Evolutionary conservation across 2,888 invertebrate genomes (phyloP).

Genomic region (Candidula unifasciata): DNA sequence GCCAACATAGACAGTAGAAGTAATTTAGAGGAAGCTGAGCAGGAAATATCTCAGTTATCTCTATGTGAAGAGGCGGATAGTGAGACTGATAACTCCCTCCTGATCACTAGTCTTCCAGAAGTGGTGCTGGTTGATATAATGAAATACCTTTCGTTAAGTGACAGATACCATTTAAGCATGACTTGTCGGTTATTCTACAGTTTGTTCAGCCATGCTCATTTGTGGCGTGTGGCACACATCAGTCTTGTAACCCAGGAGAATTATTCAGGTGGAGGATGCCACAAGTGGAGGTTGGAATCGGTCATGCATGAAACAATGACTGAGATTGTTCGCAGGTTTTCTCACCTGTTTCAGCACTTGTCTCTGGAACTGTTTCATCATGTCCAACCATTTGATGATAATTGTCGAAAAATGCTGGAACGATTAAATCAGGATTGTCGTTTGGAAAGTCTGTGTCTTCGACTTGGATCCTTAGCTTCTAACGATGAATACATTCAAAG

Average conservation of each 20-base stretch:
- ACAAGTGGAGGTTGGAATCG: constrained; percentile 13
- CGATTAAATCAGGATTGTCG: constrained; percentile 64
- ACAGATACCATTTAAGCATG: constrained; percentile 60
- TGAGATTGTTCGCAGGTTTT: constrained; percentile 64
- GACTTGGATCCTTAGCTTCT: constrained; percentile 62
- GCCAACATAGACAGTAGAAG: not conserved
- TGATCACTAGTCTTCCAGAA: constrained; percentile 60
- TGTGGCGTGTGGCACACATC: constrained; percentile 67
- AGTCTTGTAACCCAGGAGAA: constrained; percentile 42
- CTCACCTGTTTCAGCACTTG: constrained; percentile 67
- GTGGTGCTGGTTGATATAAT: constrained; percentile 67
- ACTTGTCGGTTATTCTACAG: constrained; percentile 64
- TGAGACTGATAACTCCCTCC: not conserved
- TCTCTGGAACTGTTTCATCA: constrained; percentile 62
- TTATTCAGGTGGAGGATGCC: not conserved
- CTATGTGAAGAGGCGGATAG: not conserved
- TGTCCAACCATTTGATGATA: constrained; percentile 58
- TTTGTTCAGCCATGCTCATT: constrained; percentile 68
- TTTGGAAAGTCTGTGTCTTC: constrained; percentile 66
- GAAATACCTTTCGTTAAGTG: constrained; percentile 61
- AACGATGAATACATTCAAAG: constrained; percentile 52
- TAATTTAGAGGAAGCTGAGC: not conserved
- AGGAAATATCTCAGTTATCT: not conserved
- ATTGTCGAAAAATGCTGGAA: constrained; percentile 57
- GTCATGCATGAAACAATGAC: constrained; percentile 52